phyloP scores from a whole-genome alignment of 2,888 invertebrate species.

The Cephus sareptanus region DNA sequence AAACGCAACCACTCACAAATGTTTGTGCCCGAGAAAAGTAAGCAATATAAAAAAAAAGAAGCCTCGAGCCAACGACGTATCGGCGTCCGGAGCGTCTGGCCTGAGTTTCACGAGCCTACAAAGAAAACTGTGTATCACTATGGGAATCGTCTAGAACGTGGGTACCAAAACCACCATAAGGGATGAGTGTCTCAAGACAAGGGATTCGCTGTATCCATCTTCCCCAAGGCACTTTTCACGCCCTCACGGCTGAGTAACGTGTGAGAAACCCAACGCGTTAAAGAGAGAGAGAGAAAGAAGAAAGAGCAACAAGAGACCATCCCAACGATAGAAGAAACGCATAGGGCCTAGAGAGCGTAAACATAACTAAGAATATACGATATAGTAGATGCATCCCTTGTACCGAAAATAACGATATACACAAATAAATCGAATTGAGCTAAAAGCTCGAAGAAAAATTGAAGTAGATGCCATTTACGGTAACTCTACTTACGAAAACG shows the following conservation, averaged over 20 bases:
- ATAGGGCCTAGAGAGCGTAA: background rate
- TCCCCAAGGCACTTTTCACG: conserved; percentile 26
- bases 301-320: background rate
- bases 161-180: background rate
- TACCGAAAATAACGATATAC: background rate
- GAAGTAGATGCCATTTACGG: background rate
- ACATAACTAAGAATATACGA: background rate
- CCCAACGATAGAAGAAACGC: background rate
- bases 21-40: background rate
- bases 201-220: conserved; percentile 17
- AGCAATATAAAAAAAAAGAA: background rate
- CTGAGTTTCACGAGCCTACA: background rate
- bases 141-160: background rate
- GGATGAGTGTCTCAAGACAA: conserved; percentile 12
- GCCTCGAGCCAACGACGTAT: background rate
- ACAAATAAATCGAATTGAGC: background rate
- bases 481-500: background rate
- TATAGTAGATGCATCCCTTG: background rate
- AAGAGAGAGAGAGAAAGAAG: conserved; percentile 13
- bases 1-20: background rate
- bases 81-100: background rate
- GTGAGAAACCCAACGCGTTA: background rate
- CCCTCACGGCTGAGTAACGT: conserved; percentile 18
- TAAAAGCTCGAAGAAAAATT: background rate
- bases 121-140: background rate